phyloP scores from a whole-genome alignment of 2,888 invertebrate species.

The Rhodophaea formosa region DNA sequence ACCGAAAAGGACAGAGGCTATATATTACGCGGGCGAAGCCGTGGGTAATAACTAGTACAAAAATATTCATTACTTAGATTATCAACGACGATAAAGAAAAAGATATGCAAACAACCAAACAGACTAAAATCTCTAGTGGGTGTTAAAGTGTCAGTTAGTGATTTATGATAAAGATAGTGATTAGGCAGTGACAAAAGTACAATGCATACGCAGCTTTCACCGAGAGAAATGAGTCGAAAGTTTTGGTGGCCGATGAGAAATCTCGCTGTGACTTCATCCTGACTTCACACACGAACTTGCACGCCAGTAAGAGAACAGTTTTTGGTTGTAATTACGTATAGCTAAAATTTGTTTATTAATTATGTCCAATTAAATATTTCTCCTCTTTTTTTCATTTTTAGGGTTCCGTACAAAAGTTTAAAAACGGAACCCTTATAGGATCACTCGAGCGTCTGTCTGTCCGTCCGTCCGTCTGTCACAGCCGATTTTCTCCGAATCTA shows the following conservation, averaged over 20 bases:
- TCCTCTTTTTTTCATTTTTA: too few species aligned
- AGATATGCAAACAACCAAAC: not conserved
- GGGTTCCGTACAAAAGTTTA: too few species aligned
- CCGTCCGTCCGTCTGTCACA: too few species aligned
- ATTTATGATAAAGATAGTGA: conserved; percentile 66
- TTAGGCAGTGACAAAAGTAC: conserved; percentile 71
- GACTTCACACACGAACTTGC: conserved; percentile 37
- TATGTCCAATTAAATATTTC: too few species aligned
- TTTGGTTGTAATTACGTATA: not conserved
- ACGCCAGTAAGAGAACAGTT: not conserved
- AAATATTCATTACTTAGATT: not conserved
- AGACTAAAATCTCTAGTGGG: conserved; percentile 42
- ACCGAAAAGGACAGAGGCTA: too few species aligned
- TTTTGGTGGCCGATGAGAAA: conserved; percentile 34
- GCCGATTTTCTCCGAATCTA: too few species aligned
- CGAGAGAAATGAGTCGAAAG: conserved; percentile 70
- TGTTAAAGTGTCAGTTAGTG: conserved; percentile 62
- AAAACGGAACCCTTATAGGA: too few species aligned
- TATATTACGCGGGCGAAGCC: too few species aligned
- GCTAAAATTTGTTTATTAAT: too few species aligned
- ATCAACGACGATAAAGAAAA: too few species aligned
- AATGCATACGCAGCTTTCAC: conserved; percentile 73
- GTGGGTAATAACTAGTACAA: too few species aligned
- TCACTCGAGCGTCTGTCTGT: too few species aligned
- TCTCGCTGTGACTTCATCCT: conserved; percentile 54